Evolutionary conservation across 2,113 vertebrate genomes (phyloP), one percentile per base, ranked within the genome.

Genomic region (Noctilio leporinus): DNA sequence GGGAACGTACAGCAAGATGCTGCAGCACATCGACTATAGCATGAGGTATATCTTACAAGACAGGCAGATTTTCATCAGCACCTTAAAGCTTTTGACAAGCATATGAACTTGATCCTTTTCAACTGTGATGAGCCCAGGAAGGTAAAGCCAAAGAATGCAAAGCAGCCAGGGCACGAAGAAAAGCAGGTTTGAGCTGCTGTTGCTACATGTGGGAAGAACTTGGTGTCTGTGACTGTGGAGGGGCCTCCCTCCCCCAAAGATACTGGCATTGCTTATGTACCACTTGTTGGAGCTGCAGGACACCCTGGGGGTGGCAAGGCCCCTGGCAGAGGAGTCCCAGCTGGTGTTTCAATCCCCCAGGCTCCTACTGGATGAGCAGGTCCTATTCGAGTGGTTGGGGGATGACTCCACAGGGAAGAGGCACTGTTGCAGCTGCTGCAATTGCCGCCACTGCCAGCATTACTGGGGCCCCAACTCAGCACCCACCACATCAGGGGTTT

Each of bases 81-180:
- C 99, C 20, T 99, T 99, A 94, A 99, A 99, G 96, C 99, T 45
- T 99, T 99, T 91, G 99, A 99, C 98, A 99, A 99, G 93, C 99
- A 99, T 98, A 99, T 99, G 99, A 99, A 99, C 98, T 99, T 99
- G 94, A 99, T 99, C 55, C 98, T 99, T 62, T 99, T 99, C 20
- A 99, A 99, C 97, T 99, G 99, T 5, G 99, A 99, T n/a, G 99
- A 99, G 97, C 99, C 99, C 98, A 99, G 99, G 93, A 99, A 99
- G 98, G 99, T 99, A 97, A 99, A 99, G 99, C 99, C 99, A 17
- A 99, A 99, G 98, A 99, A 99, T 97, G 99, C 99, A 0, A 99
- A 99, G 96, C 99, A 99, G 97, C 99, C 99, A 0, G 99, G 99
- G 73, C 99, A 99, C 11, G 99, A 99, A 86, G 99, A 99, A 98